Evolutionary conservation across 1,140 invertebrate genomes (phyloP).

Genomic region (Lucilia sericata): DNA sequence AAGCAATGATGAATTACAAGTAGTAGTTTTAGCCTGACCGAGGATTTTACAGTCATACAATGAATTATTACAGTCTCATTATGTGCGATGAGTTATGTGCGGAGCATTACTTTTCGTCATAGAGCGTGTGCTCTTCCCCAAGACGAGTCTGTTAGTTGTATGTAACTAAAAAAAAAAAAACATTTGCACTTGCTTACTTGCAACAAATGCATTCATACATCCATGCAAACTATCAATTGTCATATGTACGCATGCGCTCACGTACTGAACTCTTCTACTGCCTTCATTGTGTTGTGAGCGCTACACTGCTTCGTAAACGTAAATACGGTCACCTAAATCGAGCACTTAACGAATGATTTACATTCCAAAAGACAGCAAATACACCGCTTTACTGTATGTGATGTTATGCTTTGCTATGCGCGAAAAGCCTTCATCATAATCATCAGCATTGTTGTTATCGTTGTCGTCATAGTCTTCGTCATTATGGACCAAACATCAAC

Average conservation of each 20-base stretch:
- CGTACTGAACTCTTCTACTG: background rate
- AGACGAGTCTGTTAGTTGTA: no score
- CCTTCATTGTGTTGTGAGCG: background rate
- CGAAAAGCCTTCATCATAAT: conserved; percentile 29
- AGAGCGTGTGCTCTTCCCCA: conserved; percentile 26
- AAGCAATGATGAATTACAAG: conserved; percentile 43
- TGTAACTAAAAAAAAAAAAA: no score
- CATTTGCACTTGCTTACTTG: background rate
- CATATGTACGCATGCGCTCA: conserved; percentile 20
- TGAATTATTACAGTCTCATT: conserved; percentile 68
- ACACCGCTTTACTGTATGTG: conserved; percentile 67
- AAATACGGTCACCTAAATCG: conserved; percentile 65
- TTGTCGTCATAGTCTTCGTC: background rate
- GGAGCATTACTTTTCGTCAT: conserved; percentile 64
- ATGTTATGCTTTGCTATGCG: conserved; percentile 58
- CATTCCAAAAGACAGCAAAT: conserved; percentile 68
- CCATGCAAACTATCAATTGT: background rate
- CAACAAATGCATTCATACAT: background rate
- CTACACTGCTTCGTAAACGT: conserved; percentile 31
- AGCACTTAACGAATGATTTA: conserved; percentile 68
- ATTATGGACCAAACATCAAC: conserved; percentile 7
- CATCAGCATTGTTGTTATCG: conserved; percentile 49
- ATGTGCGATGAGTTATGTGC: conserved; percentile 68
- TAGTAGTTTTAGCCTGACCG: conserved; percentile 29
- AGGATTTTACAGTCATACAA: conserved; percentile 44